These are phyloP conservation scores for Channa striata DNA, from an alignment of 2,797 vertebrate species.

Conservation along the genomic window DNA sequence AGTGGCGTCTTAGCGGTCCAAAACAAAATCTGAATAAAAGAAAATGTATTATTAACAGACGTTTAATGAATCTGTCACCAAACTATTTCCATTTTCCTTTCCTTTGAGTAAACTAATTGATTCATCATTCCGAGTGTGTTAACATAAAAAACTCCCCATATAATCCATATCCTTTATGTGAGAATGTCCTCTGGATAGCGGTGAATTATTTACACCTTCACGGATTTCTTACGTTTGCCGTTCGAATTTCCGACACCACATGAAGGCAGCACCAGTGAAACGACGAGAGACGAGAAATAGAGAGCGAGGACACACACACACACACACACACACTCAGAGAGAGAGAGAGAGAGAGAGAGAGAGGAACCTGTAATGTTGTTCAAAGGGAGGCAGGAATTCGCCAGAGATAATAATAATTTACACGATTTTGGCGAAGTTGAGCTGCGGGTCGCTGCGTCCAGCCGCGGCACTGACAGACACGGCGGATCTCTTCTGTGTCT, in stretches of 20 bases:
- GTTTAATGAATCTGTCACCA: too few species aligned
- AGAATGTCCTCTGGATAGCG: background rate
- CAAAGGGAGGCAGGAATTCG: conserved; percentile 72
- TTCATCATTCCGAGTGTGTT: too few species aligned
- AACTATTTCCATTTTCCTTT: too few species aligned
- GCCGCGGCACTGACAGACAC: conserved; percentile 22
- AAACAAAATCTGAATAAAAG: too few species aligned
- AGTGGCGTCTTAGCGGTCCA: too few species aligned
- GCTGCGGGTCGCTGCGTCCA: conserved; percentile 46
- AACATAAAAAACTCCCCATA: too few species aligned
- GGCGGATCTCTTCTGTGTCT: conserved; percentile 31
- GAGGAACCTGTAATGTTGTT: conserved; percentile 83
- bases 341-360: conserved; percentile 54
- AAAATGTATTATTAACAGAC: too few species aligned
- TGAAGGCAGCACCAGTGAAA: conserved; percentile 82
- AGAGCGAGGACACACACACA: conserved; percentile 26
- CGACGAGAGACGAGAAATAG: conserved; percentile 65
- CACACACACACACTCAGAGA: conserved; percentile 4
- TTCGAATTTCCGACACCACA: conserved; percentile 46
- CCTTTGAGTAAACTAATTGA: too few species aligned
- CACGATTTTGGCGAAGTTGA: conserved; percentile 48
- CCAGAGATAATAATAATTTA: conserved; percentile 55
- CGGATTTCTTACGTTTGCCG: background rate
- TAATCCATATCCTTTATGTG: too few species aligned
- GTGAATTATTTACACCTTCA: background rate